Percentiles rank a stretch among this genome's conserved stretches.
Evolutionary conservation across 1,140 invertebrate species (phyloP).

Genomic region (Rhynchophorus ferrugineus): DNA sequence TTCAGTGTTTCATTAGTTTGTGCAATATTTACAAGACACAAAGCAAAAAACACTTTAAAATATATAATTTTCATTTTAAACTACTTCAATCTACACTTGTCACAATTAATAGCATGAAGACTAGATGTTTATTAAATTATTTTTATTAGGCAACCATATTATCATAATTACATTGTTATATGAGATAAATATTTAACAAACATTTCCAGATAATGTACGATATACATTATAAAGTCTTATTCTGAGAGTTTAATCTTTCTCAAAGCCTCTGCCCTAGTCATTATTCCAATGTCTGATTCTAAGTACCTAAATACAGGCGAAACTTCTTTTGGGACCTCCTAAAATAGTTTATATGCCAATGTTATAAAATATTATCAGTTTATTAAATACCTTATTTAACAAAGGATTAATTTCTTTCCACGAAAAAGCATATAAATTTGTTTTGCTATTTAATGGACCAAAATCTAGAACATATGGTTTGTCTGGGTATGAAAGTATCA

Average conservation of each 20-base stretch:
- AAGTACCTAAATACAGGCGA: conserved; percentile 37
- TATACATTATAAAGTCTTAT: not conserved
- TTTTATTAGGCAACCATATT: conserved; percentile 8
- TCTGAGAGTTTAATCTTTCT: conserved; percentile 12
- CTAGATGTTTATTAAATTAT: not conserved
- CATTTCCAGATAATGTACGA: not conserved
- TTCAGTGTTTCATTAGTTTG: conserved; percentile 8
- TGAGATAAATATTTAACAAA: not conserved
- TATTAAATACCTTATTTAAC: conserved; percentile 26
- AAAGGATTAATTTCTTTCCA: conserved; percentile 36
- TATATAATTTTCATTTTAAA: conserved; percentile 4
- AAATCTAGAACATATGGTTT: conserved; percentile 33
- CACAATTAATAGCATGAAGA: no score
- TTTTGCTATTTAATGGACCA: conserved; percentile 33
- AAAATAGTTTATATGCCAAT: conserved; percentile 14
- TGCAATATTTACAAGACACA: not conserved
- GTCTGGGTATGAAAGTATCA: conserved; percentile 32
- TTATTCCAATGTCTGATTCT: conserved; percentile 36
- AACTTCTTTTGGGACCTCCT: conserved; percentile 30
- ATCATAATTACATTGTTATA: not conserved
- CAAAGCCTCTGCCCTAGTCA: conserved; percentile 21
- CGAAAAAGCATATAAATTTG: conserved; percentile 36
- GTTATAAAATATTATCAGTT: not conserved
- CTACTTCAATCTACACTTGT: no score
- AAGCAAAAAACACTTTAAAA: not conserved